Conservation (phyloP, 2,888 invertebrate genomes). For the Torymus aiolomorphi region DNA sequence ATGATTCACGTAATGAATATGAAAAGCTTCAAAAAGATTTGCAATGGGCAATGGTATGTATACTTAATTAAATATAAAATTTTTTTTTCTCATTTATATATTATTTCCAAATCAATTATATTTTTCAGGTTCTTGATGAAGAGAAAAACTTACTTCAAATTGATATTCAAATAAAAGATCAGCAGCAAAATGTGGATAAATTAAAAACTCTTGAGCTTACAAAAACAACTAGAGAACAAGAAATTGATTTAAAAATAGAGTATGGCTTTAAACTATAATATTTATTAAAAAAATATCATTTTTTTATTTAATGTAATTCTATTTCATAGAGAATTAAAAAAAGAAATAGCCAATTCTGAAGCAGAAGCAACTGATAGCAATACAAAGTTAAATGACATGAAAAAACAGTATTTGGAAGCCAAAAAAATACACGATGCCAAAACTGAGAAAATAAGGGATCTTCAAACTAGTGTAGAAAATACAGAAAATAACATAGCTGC, state of each 20-base stretch:
- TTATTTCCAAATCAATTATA: background rate
- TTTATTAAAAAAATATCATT: constrained; percentile 31
- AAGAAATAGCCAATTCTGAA: constrained; percentile 61
- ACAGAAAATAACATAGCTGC: constrained; percentile 69
- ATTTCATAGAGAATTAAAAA: constrained; percentile 59
- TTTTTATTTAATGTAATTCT: constrained; percentile 43
- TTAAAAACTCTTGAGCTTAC: constrained; percentile 60
- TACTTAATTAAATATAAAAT: background rate
- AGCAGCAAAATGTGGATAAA: constrained; percentile 66
- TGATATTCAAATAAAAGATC: constrained; percentile 73
- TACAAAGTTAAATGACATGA: constrained; percentile 57
- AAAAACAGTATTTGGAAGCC: constrained; percentile 53
- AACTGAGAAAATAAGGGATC: constrained; percentile 58
- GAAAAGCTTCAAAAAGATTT: constrained; percentile 79
- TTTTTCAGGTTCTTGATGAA: constrained; percentile 55
- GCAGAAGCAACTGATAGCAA: constrained; percentile 59
- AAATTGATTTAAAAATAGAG: constrained; percentile 74
- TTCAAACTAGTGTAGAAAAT: constrained; percentile 67
- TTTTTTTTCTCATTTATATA: background rate
- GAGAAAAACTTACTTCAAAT: constrained; percentile 73
- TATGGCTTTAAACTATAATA: constrained; percentile 67
- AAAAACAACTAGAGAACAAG: constrained; percentile 62
- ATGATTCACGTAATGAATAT: constrained; percentile 77
- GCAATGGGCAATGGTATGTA: constrained; percentile 75
- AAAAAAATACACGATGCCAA: constrained; percentile 61